Percentiles rank a stretch among this genome's conserved stretches.
These are phyloP conservation scores for Promerops cafer DNA, from an alignment of 2,113 vertebrate genomes.

Conservation along the genomic window DNA sequence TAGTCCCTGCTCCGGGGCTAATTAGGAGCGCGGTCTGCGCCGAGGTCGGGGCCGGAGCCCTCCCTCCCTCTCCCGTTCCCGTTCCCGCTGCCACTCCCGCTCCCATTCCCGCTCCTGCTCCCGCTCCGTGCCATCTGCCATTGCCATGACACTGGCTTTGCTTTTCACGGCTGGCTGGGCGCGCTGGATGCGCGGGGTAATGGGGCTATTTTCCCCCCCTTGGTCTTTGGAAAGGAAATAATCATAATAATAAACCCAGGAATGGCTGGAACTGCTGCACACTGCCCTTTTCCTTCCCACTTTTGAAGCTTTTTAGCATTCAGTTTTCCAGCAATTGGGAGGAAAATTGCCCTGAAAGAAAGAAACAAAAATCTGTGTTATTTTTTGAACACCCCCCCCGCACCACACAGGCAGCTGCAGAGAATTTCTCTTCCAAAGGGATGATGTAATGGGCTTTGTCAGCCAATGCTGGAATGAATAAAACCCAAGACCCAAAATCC, in stretches of 20 bases:
- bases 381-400: constrained; percentile 1
- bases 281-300: neutral
- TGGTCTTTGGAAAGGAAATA: neutral
- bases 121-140: constrained; percentile 51
- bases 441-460: constrained; percentile 57
- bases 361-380: constrained; percentile 35
- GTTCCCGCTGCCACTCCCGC: fast-evolving
- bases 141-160: constrained; percentile 19
- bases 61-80: neutral
- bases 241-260: neutral
- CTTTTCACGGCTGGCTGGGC: constrained; percentile 38
- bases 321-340: constrained; percentile 4
- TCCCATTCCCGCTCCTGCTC: neutral
- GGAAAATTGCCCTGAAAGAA: constrained; percentile 48
- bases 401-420: constrained; percentile 46
- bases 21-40: neutral
- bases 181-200: neutral
- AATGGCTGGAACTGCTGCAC: neutral
- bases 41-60: neutral
- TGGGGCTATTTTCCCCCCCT: neutral
- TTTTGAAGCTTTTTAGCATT: neutral
- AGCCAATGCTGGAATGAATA: constrained; percentile 30
- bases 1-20: constrained; percentile 1
- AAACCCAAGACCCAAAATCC: constrained; percentile 4
- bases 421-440: constrained; percentile 33